Base-by-base conservation (phyloP, 2,797 vertebrate species). In the Anableps anableps region DNA sequence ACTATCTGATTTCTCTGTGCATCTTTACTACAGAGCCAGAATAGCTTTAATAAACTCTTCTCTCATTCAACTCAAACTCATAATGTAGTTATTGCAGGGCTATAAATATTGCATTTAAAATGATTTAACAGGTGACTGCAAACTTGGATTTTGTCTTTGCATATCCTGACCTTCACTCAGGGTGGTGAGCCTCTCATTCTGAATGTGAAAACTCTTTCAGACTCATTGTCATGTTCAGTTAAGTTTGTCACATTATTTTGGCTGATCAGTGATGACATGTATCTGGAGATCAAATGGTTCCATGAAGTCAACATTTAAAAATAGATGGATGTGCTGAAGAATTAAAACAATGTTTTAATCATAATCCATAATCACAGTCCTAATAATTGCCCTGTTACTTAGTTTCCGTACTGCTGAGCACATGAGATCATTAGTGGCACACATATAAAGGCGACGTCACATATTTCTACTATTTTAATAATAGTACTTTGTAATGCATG, bases 381-480 rank as follows among this genome's bases (percentile, higher is more conserved):
- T 6, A 8, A 48, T 75, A 23, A 43, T 62, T 9, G 3, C 13
- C 5, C 9, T 1, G 34, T 41, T 58, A 5, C 2, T 38, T 74
- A 66, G n/a, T 68, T 62, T 79, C 36, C 11, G 31, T 11, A 10
- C 14, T 26, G 31, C 31, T 74, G 26, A 62, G 21, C 23, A 38
- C 17, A 74, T 58, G 48, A 43, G 58, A 48, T 82, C 72, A 66
- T 45, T 19, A 26, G 36, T 77, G 26, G 3, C 1, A 13, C 0
- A 1, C 29, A 19, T 41, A 17, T 31, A 77, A 48, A 79, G 31
- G 41, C 72, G 48, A 71, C 21, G 31, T 77, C 53, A 75, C 53
- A 64, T 41, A 31, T 83, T 83, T 70, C 5, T n/a, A 23, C 36
- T 70, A 5, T 58, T 58, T 43, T 66, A 14, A 29, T 68, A 38